Conservation (phyloP, 2,888 invertebrate species). For the Cenopis cana region DNA sequence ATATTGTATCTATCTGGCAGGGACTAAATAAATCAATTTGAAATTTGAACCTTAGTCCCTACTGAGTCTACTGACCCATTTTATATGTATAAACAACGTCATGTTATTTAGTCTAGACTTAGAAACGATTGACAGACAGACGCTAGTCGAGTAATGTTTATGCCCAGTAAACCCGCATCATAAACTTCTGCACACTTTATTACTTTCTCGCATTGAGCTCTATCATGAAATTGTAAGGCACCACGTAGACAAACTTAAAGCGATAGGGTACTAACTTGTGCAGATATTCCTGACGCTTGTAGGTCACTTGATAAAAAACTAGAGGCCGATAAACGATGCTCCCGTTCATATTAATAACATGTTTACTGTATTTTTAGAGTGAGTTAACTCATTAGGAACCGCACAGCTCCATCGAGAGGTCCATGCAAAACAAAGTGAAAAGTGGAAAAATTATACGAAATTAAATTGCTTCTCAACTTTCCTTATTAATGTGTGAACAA, state of each 20-base stretch:
- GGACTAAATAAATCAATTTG: no score
- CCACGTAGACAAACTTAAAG: not conserved
- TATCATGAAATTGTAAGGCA: not conserved
- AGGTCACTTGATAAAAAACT: slow-evolving; percentile 54
- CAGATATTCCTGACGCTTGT: slow-evolving; percentile 41
- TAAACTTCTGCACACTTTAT: not conserved
- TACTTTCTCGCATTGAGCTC: not conserved
- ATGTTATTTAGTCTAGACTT: not conserved
- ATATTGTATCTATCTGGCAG: no score
- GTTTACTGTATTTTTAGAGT: slow-evolving; percentile 61
- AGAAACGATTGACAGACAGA: not conserved
- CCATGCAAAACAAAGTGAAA: slow-evolving; percentile 24
- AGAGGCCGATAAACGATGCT: slow-evolving; percentile 59
- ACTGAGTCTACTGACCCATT: no score
- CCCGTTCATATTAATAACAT: slow-evolving; percentile 64
- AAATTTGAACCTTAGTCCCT: no score
- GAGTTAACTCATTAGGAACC: slow-evolving; percentile 39
- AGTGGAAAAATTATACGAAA: slow-evolving; percentile 47
- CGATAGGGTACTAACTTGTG: slow-evolving; percentile 12
- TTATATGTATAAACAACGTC: not conserved
- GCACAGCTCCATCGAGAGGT: slow-evolving; percentile 28
- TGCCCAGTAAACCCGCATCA: not conserved
- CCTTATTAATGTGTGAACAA: slow-evolving; percentile 49
- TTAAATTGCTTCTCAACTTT: slow-evolving; percentile 49
- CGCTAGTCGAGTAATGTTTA: not conserved